phyloP scores from a whole-genome alignment of 2,113 vertebrate genomes.

The Dissostichus mawsoni region DNA sequence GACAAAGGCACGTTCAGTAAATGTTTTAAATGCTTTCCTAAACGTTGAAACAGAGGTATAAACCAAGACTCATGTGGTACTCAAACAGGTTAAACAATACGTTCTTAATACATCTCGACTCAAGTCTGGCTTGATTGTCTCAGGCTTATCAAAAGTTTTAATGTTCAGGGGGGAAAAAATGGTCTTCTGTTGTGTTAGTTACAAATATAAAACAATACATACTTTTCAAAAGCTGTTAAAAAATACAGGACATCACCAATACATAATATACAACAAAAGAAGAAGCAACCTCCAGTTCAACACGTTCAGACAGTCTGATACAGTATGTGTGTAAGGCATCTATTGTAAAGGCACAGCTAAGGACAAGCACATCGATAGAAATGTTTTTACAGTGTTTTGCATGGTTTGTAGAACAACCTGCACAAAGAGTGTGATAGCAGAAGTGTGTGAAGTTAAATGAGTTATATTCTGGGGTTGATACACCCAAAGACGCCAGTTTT shows the following conservation, averaged over 20 bases:
- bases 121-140: neutral
- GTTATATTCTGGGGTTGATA: too few species aligned
- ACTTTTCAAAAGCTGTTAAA: slow-evolving; percentile 48
- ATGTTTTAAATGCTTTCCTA: slow-evolving; percentile 10
- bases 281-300: slow-evolving; percentile 60
- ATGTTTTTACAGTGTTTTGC: too few species aligned
- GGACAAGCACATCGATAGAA: too few species aligned
- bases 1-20: slow-evolving; percentile 8
- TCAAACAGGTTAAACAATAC: slow-evolving; percentile 9
- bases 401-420: too few species aligned
- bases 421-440: too few species aligned
- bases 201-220: slow-evolving; percentile 64
- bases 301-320: slow-evolving; percentile 51
- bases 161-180: slow-evolving; percentile 4
- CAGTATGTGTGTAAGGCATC: slow-evolving; percentile 37
- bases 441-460: too few species aligned
- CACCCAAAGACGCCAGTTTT: too few species aligned
- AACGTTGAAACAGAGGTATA: neutral
- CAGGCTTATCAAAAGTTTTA: slow-evolving; percentile 8
- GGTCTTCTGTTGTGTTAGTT: slow-evolving; percentile 50
- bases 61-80: slow-evolving; percentile 2
- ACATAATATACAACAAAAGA: slow-evolving; percentile 74
- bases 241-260: slow-evolving; percentile 51
- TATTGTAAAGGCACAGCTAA: neutral
- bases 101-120: slow-evolving; percentile 15